These are phyloP conservation scores for Capitella teleta DNA, from an alignment of 1,140 invertebrate genomes.

Conservation along the genomic window DNA sequence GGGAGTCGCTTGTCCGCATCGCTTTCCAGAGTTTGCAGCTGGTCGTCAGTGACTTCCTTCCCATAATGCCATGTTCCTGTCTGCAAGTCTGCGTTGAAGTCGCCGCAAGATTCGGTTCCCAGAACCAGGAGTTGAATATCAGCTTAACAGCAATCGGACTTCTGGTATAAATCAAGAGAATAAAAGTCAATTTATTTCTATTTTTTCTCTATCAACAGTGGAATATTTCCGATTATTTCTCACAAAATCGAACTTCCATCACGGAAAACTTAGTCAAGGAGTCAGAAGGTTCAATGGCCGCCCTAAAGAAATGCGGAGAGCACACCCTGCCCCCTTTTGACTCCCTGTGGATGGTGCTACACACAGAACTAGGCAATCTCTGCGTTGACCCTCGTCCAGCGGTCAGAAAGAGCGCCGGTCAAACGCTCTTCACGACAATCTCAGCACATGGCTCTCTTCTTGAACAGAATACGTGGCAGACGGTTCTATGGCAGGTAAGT, in stretches of 20 bases:
- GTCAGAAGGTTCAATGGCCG: neutral
- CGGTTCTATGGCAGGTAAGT: conserved; percentile 38
- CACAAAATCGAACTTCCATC: conserved; percentile 85
- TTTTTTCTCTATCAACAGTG: conserved; percentile 52
- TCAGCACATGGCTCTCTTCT: conserved; percentile 83
- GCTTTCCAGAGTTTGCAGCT: conserved; percentile 93
- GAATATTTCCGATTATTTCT: conserved; percentile 95
- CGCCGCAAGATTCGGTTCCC: conserved; percentile 87
- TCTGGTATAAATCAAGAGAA: conserved; percentile 53
- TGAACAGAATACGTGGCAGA: conserved; percentile 71
- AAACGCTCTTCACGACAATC: conserved; percentile 95
- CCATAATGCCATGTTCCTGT: conserved; percentile 73
- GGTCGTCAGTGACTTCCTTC: conserved; percentile 91
- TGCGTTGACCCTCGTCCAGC: conserved; percentile 91
- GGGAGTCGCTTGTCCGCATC: conserved; percentile 79
- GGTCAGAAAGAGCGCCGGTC: conserved; percentile 92
- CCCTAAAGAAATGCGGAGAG: neutral
- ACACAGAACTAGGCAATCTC: conserved; percentile 75
- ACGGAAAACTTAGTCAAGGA: conserved; percentile 1
- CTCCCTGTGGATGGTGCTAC: conserved; percentile 90
- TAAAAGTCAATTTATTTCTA: neutral
- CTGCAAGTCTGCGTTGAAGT: conserved; percentile 85
- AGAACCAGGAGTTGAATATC: conserved; percentile 94
- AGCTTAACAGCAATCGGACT: conserved; percentile 93
- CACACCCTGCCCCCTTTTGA: conserved; percentile 63